Evolutionary conservation across 2,888 invertebrate species (phyloP).

Genomic region (Athetis lepigone): DNA sequence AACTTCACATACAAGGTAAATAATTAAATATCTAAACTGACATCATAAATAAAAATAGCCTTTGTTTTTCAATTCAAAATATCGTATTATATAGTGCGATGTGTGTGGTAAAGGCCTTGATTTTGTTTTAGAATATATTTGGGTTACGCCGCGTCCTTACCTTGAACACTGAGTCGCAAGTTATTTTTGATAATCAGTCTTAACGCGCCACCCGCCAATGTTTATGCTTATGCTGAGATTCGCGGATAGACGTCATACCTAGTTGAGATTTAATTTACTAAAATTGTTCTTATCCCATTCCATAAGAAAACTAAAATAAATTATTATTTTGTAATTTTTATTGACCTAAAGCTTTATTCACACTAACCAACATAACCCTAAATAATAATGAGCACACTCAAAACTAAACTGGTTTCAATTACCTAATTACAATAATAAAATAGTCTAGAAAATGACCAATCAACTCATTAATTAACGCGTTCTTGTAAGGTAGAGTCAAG

Average conservation of each 20-base stretch:
- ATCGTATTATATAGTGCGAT: constrained; percentile 47
- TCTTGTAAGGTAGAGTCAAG: background rate
- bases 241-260: constrained; percentile 57
- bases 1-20: constrained; percentile 56
- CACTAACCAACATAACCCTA: background rate
- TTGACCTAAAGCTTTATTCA: too few species aligned
- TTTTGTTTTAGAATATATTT: constrained; percentile 84
- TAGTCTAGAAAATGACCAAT: constrained; percentile 22
- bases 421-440: constrained; percentile 6
- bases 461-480: constrained; percentile 6
- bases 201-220: constrained; percentile 68
- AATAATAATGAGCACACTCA: background rate
- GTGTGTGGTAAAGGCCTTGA: constrained; percentile 78
- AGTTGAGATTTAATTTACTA: background rate
- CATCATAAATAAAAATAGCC: constrained; percentile 35
- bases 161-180: constrained; percentile 84
- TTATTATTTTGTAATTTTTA: background rate
- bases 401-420: constrained; percentile 20
- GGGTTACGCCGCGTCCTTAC: constrained; percentile 85
- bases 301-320: background rate
- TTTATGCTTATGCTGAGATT: constrained; percentile 69
- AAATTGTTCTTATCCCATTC: background rate
- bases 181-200: constrained; percentile 84
- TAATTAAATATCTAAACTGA: constrained; percentile 49
- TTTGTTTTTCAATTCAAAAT: constrained; percentile 24